Evolutionary conservation across 2,113 vertebrate genomes (phyloP), one percentile per base, ranked within the genome.

Genomic region (Neolamprologus cancellatus): DNA sequence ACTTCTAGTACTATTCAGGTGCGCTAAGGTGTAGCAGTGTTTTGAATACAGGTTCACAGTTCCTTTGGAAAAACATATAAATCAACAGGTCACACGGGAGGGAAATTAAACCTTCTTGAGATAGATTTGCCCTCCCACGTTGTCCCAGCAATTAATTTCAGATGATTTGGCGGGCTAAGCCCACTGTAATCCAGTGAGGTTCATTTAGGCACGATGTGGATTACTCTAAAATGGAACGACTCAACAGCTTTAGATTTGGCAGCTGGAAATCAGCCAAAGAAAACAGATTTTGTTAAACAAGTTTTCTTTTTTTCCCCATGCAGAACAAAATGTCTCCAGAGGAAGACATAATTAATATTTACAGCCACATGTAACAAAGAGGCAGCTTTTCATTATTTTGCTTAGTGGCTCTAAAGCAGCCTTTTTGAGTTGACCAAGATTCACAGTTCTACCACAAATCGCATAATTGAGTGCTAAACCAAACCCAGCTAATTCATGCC

Each of bases 81-180:
- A 86, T 69, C 76, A 83, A 23, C 17, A 36, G 20, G 80, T 89
- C 83, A 89, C 91, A 87, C 12, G 86, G 87, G 78, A 87, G 81
- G 85, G 80, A 86, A 87, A 79, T 46, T 20, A 88, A 88, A 90
- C 36, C 23, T 57, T 83, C 85, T 18, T n/a, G 55, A 52, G 59
- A 82, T 64, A 81, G 78, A 87, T 86, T 82, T 83, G 79, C 84
- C 89, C 89, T 90, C 92, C 91, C 91, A 95, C 81, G 23, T 90
- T 84, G 90, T 88, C 88, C 30, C 82, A 57, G 85, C 83, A 87
- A 93, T 94, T 93, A 18, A 95, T 92, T 94, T 93, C 92, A 92
- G 89, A 92, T 94, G 91, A 94, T 89, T 87, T 87, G 87, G 53
- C 12, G 44, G 59, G 78, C 88, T 93, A 88, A 93, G 85, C 82